Evolutionary conservation across 2,888 invertebrate species (phyloP), one percentile per base, ranked within the genome.

Genomic region (Calliopum simillimum): DNA sequence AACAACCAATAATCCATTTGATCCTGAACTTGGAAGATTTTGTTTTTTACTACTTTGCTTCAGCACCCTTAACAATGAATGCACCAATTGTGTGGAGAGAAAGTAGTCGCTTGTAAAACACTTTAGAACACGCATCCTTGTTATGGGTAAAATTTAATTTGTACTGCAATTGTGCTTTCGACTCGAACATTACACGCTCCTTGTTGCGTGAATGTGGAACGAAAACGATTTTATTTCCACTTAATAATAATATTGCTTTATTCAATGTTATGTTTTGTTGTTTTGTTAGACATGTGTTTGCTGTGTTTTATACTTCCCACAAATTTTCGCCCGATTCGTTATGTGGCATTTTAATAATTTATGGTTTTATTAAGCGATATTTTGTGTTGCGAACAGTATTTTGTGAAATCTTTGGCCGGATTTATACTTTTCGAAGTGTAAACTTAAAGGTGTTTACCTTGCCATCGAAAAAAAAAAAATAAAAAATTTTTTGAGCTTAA

Each of bases 161-260:
- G 61, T 21, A 61, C 19, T 46, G 44, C 61, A 61, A 61, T 61
- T 61, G 61, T 44, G 61, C 14, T 46, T 43, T 44, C 44, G 61
- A 19, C 25, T 61, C 44, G 19, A 61, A 44, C 43, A 59, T 41
- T 41, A 59, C 59, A 59, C 16, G 43, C 59, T 59, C 43, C 59
- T 59, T 59, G 43, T 59, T 59, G 59, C 59, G 59, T 59, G 59
- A 59, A 19, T 23, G 41, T 59, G 59, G 59, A 43, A 59, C 59
- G 19, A 59, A 59, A 59, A 43, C 59, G 59, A 59, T 59, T 59
- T 19, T 41, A 59, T 59, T 43, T 59, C 59, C 59, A 59, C 59
- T 59, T 59, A 59, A 59, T 59, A 59, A 59, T 59, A 59, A 59
- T 59, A 59, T 59, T 59, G 59, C 14, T 59, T 59, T 43, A 43